Base-by-base conservation (phyloP, 2,888 invertebrate genomes). In the Amiota communis region DNA sequence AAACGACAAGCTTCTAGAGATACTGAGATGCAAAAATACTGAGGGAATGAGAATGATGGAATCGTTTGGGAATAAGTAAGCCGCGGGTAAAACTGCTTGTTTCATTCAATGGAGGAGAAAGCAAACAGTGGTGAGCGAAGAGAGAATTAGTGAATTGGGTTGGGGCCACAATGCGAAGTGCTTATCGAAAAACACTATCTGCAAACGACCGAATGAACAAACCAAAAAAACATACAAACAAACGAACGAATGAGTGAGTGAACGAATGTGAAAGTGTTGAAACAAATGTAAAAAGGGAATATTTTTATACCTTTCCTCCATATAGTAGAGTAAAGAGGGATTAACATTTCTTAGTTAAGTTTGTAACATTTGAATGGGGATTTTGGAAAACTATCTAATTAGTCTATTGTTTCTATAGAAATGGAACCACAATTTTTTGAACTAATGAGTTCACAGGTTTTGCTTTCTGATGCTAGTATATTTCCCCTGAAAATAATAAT, bases 221-320 rank as follows among this genome's bases (percentile, higher is more conserved):
- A 69, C 57, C 72, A 70, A 72, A 71, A 74, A 48, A 76, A 76
- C n/a, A n/a, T n/a, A 70, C 75, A 72, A 72, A 76, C 80, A 73
- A 63, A 69, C 57, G 72, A 70, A 72, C 70, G 74, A 48, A 53
- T 13, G 53, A 53, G 12, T n/a, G 53, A 53, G 15, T 53, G 15
- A 53, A 53, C 15, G 76, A 78, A 78, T 81, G 83, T 81, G 76
- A 83, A 84, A 83, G 82, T 83, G 83, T 85, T 84, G 83, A 83
- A 83, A 83, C 85, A 84, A 83, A 83, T 78, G 85, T 84, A 84
- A 82, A 83, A 80, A 81, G 12, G 48, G 13, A 15, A 23, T 17
- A 48, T n/a, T 51, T 51, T 51, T 51, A 36, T 36, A 36, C 36
- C 36, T 36, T 36, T 36, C 6, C 36, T 36, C 6, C 6, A 36